Evolutionary conservation across 2,888 invertebrate species (phyloP).

Genomic region (Apotomis capreana): DNA sequence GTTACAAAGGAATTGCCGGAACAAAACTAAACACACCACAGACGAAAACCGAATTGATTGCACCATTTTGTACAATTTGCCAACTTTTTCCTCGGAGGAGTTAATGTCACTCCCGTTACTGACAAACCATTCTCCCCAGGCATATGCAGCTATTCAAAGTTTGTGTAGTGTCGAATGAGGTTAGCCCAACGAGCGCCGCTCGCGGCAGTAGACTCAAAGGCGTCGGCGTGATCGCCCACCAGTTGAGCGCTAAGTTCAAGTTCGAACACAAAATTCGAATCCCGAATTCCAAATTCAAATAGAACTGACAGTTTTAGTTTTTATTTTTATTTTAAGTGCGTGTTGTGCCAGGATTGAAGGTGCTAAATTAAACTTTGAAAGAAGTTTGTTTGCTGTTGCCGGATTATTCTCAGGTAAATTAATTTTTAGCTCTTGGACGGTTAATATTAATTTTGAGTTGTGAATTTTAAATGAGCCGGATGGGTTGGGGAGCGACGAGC

Average conservation of each 20-base stretch:
- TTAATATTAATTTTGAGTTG: slow-evolving; percentile 21
- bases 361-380: slow-evolving; percentile 15
- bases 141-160: slow-evolving; percentile 14
- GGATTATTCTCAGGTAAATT: slow-evolving; percentile 41
- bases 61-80: slow-evolving; percentile 20
- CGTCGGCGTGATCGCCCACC: slow-evolving; percentile 63
- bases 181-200: slow-evolving; percentile 45
- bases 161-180: slow-evolving; percentile 24
- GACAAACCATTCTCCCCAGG: slow-evolving; percentile 3
- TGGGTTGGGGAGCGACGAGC: slow-evolving; percentile 4
- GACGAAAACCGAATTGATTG: slow-evolving; percentile 21
- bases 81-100: slow-evolving; percentile 23
- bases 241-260: slow-evolving; percentile 62
- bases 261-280: slow-evolving; percentile 52
- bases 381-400: slow-evolving; percentile 26
- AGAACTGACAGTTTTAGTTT: slow-evolving; percentile 24
- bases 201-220: slow-evolving; percentile 63
- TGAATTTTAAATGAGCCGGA: slow-evolving; percentile 7
- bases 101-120: slow-evolving; percentile 27
- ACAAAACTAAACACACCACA: neutral
- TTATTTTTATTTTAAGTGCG: slow-evolving; percentile 28
- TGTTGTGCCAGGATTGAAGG: slow-evolving; percentile 35
- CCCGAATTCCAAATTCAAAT: slow-evolving; percentile 24
- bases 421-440: slow-evolving; percentile 5
- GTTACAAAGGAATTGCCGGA: neutral